Percentiles rank a stretch among this genome's conserved stretches.
Evolutionary conservation across 2,888 invertebrate genomes (phyloP).

Genomic region (Acholoe squamosa): DNA sequence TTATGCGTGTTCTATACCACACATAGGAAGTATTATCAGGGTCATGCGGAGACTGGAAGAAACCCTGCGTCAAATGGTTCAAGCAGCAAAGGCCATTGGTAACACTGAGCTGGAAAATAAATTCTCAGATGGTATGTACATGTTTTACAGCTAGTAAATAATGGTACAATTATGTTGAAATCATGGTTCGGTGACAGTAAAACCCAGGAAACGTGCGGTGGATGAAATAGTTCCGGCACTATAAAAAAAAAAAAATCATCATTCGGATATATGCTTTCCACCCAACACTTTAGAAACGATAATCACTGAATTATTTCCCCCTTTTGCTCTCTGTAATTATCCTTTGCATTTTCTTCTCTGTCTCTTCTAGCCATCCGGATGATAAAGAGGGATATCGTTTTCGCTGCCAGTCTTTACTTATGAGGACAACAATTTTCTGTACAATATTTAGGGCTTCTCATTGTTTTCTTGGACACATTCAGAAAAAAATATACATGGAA

Average conservation of each 20-base stretch:
- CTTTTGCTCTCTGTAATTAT: background rate
- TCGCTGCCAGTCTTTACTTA: conserved; percentile 98
- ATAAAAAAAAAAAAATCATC: no score
- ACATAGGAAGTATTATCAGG: conserved; percentile 90
- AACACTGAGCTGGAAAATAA: conserved; percentile 97
- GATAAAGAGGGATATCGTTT: conserved; percentile 99
- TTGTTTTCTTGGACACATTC: background rate
- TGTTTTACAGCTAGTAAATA: background rate
- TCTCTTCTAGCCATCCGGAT: conserved; percentile 86
- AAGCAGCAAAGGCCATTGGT: conserved; percentile 98
- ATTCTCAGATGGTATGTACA: conserved; percentile 91
- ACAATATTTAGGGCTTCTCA: background rate
- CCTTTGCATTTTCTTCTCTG: conserved; percentile 66
- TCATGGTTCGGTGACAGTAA: no score
- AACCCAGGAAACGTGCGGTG: no score
- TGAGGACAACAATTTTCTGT: conserved; percentile 79
- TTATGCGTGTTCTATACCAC: background rate
- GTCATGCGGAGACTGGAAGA: conserved; percentile 98
- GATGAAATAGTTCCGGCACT: no score
- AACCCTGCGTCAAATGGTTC: conserved; percentile 95
- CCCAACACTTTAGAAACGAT: no score
- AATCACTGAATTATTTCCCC: no score
- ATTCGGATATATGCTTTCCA: no score
- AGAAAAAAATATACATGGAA: background rate
- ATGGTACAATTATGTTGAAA: no score